Percentiles rank a stretch among this genome's conserved stretches.
Conservation (phyloP, 37 sponge, comb jelly and placozoan species). For the Axinella damicornis region DNA sequence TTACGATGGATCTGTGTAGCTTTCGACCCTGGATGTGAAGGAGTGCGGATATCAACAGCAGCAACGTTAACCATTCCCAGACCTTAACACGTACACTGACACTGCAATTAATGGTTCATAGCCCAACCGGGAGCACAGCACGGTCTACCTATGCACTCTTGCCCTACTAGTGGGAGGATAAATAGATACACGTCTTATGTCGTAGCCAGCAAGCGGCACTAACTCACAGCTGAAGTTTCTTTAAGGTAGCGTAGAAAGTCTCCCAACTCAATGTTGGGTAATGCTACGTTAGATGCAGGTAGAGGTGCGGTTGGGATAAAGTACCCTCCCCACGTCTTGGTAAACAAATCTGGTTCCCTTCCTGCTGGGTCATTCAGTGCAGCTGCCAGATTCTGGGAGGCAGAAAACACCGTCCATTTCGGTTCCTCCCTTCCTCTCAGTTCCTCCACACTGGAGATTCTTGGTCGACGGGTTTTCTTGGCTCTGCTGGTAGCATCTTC, state of each 20-base stretch:
- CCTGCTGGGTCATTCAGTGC: slow-evolving; percentile 87
- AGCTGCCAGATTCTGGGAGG: slow-evolving; percentile 83
- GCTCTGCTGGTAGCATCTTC: background rate
- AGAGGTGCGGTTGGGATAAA: slow-evolving; percentile 77
- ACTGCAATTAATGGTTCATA: too few species aligned
- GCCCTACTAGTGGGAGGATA: too few species aligned
- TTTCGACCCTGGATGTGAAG: slow-evolving; percentile 69
- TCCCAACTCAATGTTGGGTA: slow-evolving; percentile 60
- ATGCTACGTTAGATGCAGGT: slow-evolving; percentile 47
- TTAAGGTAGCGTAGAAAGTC: slow-evolving; percentile 81
- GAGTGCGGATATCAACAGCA: too few species aligned
- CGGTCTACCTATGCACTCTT: too few species aligned
- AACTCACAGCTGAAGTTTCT: slow-evolving; percentile 45
- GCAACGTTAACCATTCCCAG: too few species aligned
- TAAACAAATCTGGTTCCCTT: slow-evolving; percentile 90
- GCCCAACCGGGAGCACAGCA: too few species aligned
- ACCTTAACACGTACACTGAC: too few species aligned
- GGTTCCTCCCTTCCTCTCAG: slow-evolving; percentile 30
- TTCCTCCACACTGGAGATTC: slow-evolving; percentile 40
- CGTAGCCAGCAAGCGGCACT: too few species aligned
- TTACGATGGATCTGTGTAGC: slow-evolving; percentile 43
- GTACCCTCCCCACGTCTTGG: slow-evolving; percentile 90
- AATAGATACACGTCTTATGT: too few species aligned
- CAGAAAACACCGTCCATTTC: slow-evolving; percentile 79
- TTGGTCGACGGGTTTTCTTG: background rate